Evolutionary conservation across 2,797 vertebrate genomes (phyloP).

Genomic region (Lemur catta): DNA sequence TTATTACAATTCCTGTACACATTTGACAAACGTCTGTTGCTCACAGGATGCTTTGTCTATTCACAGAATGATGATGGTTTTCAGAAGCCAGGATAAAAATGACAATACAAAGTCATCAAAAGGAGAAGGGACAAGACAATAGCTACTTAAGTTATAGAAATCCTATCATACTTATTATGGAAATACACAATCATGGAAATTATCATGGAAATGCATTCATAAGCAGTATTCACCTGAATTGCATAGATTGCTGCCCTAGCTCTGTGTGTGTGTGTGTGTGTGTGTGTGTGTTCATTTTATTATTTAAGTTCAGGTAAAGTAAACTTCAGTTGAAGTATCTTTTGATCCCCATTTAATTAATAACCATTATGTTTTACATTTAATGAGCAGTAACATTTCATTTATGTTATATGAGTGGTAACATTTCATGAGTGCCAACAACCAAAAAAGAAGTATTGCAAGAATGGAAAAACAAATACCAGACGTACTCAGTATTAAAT

Average conservation of each 20-base stretch:
- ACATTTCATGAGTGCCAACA: background rate
- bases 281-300: background rate
- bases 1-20: background rate
- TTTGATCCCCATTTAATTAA: background rate
- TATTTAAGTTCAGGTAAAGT: background rate
- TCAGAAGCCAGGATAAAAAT: background rate
- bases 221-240: background rate
- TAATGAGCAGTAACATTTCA: background rate
- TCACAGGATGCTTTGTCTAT: background rate
- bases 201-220: background rate
- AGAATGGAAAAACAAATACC: no score
- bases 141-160: background rate
- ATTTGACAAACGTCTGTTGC: background rate
- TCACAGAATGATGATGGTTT: background rate
- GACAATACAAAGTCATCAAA: conserved; percentile 4
- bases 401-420: background rate
- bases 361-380: background rate
- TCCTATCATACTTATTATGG: background rate
- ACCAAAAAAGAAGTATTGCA: background rate
- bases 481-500: no score
- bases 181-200: background rate
- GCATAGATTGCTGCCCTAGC: background rate
- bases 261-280: background rate
- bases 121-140: background rate
- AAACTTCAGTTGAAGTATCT: background rate